Conservation (phyloP, 1,140 invertebrate genomes). For the Papilio aristodemus region DNA sequence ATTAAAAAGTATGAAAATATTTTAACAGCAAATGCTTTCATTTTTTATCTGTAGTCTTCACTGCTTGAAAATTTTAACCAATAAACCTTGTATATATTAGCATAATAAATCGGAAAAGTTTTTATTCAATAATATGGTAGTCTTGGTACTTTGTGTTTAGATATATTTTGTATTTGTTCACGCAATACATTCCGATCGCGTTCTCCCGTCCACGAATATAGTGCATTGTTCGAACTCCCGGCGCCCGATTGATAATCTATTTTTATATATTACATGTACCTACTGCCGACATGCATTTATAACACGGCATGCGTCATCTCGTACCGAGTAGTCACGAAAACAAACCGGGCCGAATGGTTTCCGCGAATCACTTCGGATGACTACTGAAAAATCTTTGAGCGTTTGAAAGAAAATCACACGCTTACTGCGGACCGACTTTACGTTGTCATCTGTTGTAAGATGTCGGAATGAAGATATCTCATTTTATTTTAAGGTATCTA, state of each 20-base stretch:
- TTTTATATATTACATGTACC: slow-evolving; percentile 31
- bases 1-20: neutral
- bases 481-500: no score
- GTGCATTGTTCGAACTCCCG: slow-evolving; percentile 29
- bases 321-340: slow-evolving; percentile 44
- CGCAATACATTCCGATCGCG: slow-evolving; percentile 5
- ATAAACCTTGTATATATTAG: neutral
- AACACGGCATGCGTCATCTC: slow-evolving; percentile 42
- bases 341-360: slow-evolving; percentile 41
- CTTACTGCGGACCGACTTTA: no score
- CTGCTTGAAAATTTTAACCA: no score
- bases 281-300: slow-evolving; percentile 6
- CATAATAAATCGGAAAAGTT: no score
- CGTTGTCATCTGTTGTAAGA: no score
- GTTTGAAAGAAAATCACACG: neutral
- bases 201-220: slow-evolving; percentile 15
- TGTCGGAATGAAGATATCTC: no score
- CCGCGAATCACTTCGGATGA: slow-evolving; percentile 39
- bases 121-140: no score
- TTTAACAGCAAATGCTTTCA: no score
- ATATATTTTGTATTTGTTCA: neutral
- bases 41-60: no score
- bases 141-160: neutral
- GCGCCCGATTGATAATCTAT: slow-evolving; percentile 29
- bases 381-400: neutral